Evolutionary conservation across 2,797 vertebrate species (phyloP), one percentile per base, ranked within the genome.

Genomic region (Nannoperca obscura): DNA sequence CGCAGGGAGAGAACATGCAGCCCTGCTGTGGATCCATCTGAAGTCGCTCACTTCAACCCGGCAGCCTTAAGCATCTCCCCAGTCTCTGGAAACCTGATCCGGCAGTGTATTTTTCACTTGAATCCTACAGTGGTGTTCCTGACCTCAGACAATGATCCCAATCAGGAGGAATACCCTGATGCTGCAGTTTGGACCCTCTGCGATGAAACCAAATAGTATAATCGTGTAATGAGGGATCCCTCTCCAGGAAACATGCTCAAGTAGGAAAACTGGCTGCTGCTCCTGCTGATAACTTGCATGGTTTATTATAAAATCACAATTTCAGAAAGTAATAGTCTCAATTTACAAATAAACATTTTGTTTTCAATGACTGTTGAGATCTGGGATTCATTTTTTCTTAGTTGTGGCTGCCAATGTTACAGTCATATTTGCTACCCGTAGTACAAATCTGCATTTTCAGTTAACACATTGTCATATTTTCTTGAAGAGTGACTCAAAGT

Each of bases 141-240:
- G 85, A 92, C 91, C 91, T 92, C 92, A 93, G 87, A 93, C 92
- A 89, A 86, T 80, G 88, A 88, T 91, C 86, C 92, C 89, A 93
- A 93, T 92, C 87, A 91, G 61, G 64, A 89, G 88, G 90, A 93
- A 94, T 92, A 94, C 90, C 90, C 93, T 93, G 90, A 93, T 92
- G 89, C 92, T 87, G 92, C 94, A 93, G 89, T 94, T 92, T 94
- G 89, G 84, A 87, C 75, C 87, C 75, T 82, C 78, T 71, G 58
- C 9, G 7, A 83, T 90, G 93, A 92, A 94, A 94, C 93, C 85
- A 82, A 91, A 94, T 92, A 92, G 87, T 85, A 89, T 94, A 93
- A 94, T 93, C 50, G 79, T 82, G 89, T 89, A 91, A 93, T 91
- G 82, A 90, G 90, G 90, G 87, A 86, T 90, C 85, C 89, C 92